Conservation (phyloP, 2,113 vertebrate genomes). For the Myotis davidii region DNA sequence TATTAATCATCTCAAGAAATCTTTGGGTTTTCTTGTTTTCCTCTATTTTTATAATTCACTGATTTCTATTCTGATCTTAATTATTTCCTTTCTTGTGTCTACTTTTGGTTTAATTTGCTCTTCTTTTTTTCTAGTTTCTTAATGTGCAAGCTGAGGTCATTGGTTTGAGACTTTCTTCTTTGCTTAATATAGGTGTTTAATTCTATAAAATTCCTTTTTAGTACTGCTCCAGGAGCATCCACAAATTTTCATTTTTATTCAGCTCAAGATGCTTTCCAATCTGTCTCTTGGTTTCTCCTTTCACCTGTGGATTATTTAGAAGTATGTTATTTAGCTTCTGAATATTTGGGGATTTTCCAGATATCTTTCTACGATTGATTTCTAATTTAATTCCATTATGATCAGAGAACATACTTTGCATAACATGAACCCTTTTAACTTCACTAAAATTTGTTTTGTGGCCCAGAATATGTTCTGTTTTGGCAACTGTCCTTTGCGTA, state of each 20-base stretch:
- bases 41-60: slow-evolving; percentile 25
- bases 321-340: slow-evolving; percentile 46
- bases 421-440: slow-evolving; percentile 43
- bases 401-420: not conserved
- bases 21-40: not conserved
- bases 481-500: not conserved
- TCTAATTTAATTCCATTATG: slow-evolving; percentile 52
- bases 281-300: slow-evolving; percentile 51
- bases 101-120: slow-evolving; percentile 14
- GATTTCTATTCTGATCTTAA: not conserved
- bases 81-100: not conserved
- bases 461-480: not conserved
- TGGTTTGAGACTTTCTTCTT: slow-evolving; percentile 22
- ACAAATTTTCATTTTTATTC: slow-evolving; percentile 36
- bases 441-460: slow-evolving; percentile 13
- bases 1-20: not conserved
- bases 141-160: not conserved
- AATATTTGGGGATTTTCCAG: slow-evolving; percentile 37
- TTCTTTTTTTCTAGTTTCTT: not conserved
- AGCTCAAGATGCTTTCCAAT: slow-evolving; percentile 50
- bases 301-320: slow-evolving; percentile 51
- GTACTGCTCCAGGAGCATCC: not conserved
- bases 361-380: slow-evolving; percentile 24
- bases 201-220: not conserved
- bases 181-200: not conserved